Base-by-base conservation (phyloP, 2,113 vertebrate genomes). In the Paramormyrops kingsleyae region DNA sequence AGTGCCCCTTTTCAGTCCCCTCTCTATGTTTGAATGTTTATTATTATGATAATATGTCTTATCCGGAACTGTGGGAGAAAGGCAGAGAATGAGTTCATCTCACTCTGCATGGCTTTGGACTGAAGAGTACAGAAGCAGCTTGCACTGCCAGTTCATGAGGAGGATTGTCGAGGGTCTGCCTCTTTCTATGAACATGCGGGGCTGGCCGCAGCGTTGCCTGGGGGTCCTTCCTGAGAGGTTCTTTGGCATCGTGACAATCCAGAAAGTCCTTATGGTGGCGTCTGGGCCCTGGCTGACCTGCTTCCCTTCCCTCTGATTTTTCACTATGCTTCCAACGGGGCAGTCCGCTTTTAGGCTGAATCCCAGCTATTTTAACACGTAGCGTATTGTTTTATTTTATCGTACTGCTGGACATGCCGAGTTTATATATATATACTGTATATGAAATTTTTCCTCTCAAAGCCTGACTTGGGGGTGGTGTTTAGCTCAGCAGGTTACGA, bases 41-140 rank as follows among this genome's bases (percentile, higher is more conserved):
- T 39, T 87, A 39, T 87, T 87, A 87, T 87, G 46, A 50, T 83
- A 53, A 83, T 27, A 27, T 88, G 74, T 80, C 66, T 19, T 35
- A 80, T 80, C 19, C 21, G 21, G n/a, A 53, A 52, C 17, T 52
- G 21, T 59, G 59, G 39, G n/a, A 21, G 13, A 89, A 46, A 4
- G 19, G 39, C 46, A 42, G 27, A 24, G 46, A 52, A n/a, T 49
- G 39, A 87, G n/a, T 42, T 39, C 86, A 56, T 39, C 31, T 21
- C 35, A 1, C 27, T 24, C 52, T 24, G 17, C 50, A 56, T 2
- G 5, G n/a, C n/a, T 87, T 53, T 42, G 86, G 31, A 35, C 4
- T 39, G 27, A 56, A 56, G 5, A 53, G 50, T 10, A 39, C 17
- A 3, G 9, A 86, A 15, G 4, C 5, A 31, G 47, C 19, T 27